Percentiles rank a stretch among this genome's conserved stretches.
These are phyloP conservation scores for Caenorhabditis inopinata DNA, from an alignment of 1,140 invertebrate genomes.

Conservation along the genomic window DNA sequence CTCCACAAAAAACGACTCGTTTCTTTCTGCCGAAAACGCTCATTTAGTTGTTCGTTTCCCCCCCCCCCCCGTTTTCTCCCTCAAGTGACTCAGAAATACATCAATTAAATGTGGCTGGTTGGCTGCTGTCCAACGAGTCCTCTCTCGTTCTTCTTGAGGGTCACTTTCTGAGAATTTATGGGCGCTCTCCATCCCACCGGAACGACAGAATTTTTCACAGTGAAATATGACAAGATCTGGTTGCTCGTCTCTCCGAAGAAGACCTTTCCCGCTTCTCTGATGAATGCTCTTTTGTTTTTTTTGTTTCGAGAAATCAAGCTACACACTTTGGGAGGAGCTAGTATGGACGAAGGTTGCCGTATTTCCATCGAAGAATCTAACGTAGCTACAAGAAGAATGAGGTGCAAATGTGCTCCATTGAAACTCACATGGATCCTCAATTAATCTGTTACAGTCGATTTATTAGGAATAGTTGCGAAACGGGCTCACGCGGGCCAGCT, in stretches of 20 bases:
- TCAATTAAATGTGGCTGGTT: constrained; percentile 17
- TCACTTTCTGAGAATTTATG: constrained; percentile 33
- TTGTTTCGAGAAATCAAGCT: too few relatives aligned
- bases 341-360: too few relatives aligned
- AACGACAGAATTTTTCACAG: constrained; percentile 27
- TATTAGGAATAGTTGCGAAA: too few relatives aligned
- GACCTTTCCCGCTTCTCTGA: neutral
- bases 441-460: too few relatives aligned
- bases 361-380: too few relatives aligned
- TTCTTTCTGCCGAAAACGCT: neutral
- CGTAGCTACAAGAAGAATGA: too few relatives aligned
- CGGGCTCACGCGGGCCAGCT: too few relatives aligned
- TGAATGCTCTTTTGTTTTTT: neutral
- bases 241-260: too few relatives aligned
- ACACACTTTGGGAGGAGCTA: too few relatives aligned
- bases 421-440: too few relatives aligned
- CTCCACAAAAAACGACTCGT: neutral
- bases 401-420: too few relatives aligned
- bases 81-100: constrained; percentile 18
- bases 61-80: too few relatives aligned
- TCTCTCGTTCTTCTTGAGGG: neutral
- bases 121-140: neutral
- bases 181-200: constrained; percentile 14
- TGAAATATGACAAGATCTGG: constrained; percentile 8
- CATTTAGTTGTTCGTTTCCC: neutral